A percentile compares a stretch with the other conserved stretches of the same genome.
These are phyloP conservation scores for Pristiophorus japonicus DNA, from an alignment of 2,113 vertebrate species.

Conservation along the genomic window DNA sequence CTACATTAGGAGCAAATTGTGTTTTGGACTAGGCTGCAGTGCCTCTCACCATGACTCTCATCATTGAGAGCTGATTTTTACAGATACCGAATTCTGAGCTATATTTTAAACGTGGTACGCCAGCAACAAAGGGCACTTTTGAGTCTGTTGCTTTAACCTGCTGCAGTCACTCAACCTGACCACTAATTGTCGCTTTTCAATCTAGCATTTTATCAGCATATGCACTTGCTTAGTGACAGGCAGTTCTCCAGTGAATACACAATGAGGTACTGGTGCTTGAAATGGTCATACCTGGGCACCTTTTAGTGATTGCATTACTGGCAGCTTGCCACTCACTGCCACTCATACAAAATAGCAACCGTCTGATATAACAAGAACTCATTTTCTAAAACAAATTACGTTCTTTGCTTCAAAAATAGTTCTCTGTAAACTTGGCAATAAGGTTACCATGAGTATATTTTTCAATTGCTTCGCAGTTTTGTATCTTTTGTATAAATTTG, in stretches of 20 bases:
- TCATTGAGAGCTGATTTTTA: background rate
- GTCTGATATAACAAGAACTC: background rate
- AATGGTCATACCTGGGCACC: slow-evolving; percentile 32
- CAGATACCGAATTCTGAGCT: background rate
- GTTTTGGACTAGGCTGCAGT: background rate
- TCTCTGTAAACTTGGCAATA: background rate
- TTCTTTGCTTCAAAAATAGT: background rate
- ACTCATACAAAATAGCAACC: background rate
- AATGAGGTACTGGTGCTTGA: background rate
- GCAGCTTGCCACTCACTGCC: slow-evolving; percentile 19
- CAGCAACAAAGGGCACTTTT: background rate
- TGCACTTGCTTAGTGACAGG: slow-evolving; percentile 4
- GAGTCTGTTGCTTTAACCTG: background rate
- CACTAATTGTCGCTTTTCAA: background rate
- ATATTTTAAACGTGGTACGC: background rate
- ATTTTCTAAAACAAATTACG: slow-evolving; percentile 17
- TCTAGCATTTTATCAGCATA: background rate
- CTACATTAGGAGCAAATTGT: background rate
- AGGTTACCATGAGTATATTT: background rate
- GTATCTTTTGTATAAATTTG: background rate
- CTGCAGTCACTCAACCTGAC: background rate
- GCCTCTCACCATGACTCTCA: background rate
- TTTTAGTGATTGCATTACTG: slow-evolving; percentile 12
- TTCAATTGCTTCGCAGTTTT: slow-evolving; percentile 14
- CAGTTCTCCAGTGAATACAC: slow-evolving; percentile 10